These are phyloP conservation scores for Chiridota heheva DNA, from an alignment of 35 echinoderm and acorn worm genomes.

Conservation along the genomic window DNA sequence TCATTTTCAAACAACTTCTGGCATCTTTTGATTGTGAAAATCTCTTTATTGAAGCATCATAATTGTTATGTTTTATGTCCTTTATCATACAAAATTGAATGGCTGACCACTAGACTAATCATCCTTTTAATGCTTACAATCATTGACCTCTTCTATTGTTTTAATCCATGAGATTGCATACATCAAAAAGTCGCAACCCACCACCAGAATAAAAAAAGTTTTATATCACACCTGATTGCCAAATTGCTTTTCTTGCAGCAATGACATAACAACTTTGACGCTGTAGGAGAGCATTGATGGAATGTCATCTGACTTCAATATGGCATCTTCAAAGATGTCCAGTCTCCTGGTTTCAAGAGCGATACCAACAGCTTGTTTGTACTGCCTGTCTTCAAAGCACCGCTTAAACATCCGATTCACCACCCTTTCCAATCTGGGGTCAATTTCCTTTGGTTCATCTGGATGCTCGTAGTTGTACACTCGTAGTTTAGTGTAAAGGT, in stretches of 20 bases:
- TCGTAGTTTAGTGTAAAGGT: slow-evolving; percentile 75
- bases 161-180: neutral
- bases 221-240: slow-evolving; percentile 80
- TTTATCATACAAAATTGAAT: no score
- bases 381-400: slow-evolving; percentile 79
- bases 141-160: no score
- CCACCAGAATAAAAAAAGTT: neutral
- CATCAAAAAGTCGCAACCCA: neutral
- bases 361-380: slow-evolving; percentile 94
- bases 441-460: slow-evolving; percentile 75
- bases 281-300: slow-evolving; percentile 82
- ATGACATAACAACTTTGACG: slow-evolving; percentile 83
- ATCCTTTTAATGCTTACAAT: neutral
- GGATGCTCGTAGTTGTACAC: slow-evolving; percentile 83
- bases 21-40: no score
- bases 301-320: slow-evolving; percentile 70
- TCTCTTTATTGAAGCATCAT: no score
- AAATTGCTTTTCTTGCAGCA: slow-evolving; percentile 88
- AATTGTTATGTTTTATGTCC: no score
- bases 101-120: neutral
- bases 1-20: no score
- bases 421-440: slow-evolving; percentile 72
- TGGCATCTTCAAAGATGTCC: slow-evolving; percentile 86
- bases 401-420: slow-evolving; percentile 96
- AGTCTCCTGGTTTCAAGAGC: slow-evolving; percentile 89